Percentiles rank a stretch among this genome's conserved stretches.
These are phyloP conservation scores for Microtus montanus DNA, from an alignment of 2,113 vertebrate species.

Conservation along the genomic window DNA sequence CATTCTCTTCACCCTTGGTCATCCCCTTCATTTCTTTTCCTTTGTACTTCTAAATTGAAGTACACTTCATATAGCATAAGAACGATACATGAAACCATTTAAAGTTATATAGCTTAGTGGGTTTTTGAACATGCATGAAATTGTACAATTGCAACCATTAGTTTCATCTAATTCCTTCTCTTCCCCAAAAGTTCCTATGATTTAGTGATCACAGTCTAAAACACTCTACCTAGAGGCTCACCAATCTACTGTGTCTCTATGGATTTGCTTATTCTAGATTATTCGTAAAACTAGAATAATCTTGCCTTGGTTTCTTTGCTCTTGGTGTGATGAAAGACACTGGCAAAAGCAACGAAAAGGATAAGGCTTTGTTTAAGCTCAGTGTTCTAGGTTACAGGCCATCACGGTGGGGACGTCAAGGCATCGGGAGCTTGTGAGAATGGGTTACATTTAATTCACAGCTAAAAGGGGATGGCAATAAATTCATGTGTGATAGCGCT, in stretches of 20 bases:
- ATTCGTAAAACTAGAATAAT: not conserved
- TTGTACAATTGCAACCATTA: not conserved
- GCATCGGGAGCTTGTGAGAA: not conserved
- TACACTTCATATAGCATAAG: not conserved
- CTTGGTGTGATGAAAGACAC: not conserved
- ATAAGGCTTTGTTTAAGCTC: not conserved
- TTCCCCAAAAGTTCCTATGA: not conserved
- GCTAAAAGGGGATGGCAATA: not conserved
- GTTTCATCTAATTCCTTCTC: not conserved
- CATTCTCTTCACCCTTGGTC: not conserved
- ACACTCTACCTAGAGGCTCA: not conserved
- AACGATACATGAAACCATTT: not conserved
- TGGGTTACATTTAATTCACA: not conserved
- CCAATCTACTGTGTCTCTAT: not conserved
- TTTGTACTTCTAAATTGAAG: slow-evolving; percentile 9
- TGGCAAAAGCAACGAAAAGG: not conserved
- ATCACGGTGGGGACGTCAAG: not conserved
- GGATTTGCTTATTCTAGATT: not conserved
- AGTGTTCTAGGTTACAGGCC: not conserved
- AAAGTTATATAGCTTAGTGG: not conserved
- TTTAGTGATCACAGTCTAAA: not conserved
- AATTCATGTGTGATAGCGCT: not conserved
- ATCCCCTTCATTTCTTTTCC: too few relatives aligned
- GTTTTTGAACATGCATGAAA: not conserved
- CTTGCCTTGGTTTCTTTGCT: not conserved